phyloP scores from a whole-genome alignment of 1,140 invertebrate species.

The Samia ricini region DNA sequence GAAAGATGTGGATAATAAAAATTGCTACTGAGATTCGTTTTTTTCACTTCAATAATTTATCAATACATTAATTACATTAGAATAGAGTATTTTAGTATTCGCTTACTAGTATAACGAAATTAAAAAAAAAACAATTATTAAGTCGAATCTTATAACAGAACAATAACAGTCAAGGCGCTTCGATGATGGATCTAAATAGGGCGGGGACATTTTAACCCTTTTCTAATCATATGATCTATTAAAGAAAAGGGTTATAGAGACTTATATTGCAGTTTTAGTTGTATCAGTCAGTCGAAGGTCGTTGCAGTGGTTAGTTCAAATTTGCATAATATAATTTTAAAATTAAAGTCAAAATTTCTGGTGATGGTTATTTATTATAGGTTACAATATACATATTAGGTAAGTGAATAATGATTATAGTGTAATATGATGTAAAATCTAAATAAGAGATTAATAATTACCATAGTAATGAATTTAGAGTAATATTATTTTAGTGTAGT shows the following conservation, averaged over 20 bases:
- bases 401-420: conserved; percentile 6
- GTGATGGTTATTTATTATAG: conserved; percentile 24
- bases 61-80: too few relatives aligned
- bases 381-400: conserved; percentile 9
- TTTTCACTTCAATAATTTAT: too few relatives aligned
- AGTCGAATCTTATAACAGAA: not conserved
- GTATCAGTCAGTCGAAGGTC: conserved; percentile 26
- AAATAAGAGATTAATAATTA: not conserved
- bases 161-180: not conserved
- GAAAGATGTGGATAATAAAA: too few relatives aligned
- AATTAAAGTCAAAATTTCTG: conserved; percentile 14
- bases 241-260: conserved; percentile 1
- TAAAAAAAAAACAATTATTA: not conserved
- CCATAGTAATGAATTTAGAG: not conserved
- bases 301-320: conserved; percentile 31
- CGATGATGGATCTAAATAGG: conserved; percentile 18
- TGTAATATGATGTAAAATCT: not conserved
- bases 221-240: conserved; percentile 30
- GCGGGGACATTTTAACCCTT: conserved; percentile 42
- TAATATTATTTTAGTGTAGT: not conserved
- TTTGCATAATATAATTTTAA: conserved; percentile 6
- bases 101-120: too few relatives aligned
- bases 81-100: too few relatives aligned
- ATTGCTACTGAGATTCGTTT: too few relatives aligned
- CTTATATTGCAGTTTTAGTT: conserved; percentile 5